Base-by-base conservation (phyloP, 2,113 vertebrate species). In the Empidonax alnorum region DNA sequence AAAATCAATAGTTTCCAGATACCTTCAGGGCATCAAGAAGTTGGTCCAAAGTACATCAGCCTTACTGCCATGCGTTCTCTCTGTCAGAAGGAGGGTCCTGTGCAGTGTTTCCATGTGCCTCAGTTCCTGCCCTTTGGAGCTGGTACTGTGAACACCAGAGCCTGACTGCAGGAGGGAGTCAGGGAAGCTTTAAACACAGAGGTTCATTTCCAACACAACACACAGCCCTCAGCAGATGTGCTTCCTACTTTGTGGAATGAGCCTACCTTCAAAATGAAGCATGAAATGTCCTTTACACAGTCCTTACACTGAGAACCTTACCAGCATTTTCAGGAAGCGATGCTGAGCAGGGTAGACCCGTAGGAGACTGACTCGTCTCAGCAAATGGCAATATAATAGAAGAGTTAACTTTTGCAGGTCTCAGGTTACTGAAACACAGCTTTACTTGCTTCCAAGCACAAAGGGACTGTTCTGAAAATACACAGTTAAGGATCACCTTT, bases 141-240 rank as follows among this genome's bases (percentile, higher is more conserved):
- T 10, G 12, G 10, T 23, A 9, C 35, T 52, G 33, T 7, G 30
- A 39, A 14, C 25, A 55, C 13, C 56, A 22, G 14, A 75, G 17
- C 18, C 11, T 41, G 10, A 22, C 33, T 46, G 67, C 44, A 61
- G 56, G 17, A 75, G 12, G 25, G 17, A 50, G 7, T 13, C 39
- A 28, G 33, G 33, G 44, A 67, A 75, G 46, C 30, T 83, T 44
- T n/a, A 18, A 39, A 75, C 10, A 22, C 22, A 56, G 53, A 50
- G 13, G 13, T 50, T 63, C 13, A 10, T 22, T 82, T 53, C 44
- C 33, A 83, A 33, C 20, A 63, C 13, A 2, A n/a, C 47, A 47
- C 30, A 6, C 3, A 52, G 14, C 31, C 44, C 18, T 17, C 71
- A 39, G 62, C 33, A 61, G 37, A 25, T 2, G 2, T 0, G 0